A percentile compares a stretch with the other conserved stretches of the same genome.
These are phyloP conservation scores for Atherinosoma microstoma DNA, from an alignment of 2,797 vertebrate species.

Conservation along the genomic window DNA sequence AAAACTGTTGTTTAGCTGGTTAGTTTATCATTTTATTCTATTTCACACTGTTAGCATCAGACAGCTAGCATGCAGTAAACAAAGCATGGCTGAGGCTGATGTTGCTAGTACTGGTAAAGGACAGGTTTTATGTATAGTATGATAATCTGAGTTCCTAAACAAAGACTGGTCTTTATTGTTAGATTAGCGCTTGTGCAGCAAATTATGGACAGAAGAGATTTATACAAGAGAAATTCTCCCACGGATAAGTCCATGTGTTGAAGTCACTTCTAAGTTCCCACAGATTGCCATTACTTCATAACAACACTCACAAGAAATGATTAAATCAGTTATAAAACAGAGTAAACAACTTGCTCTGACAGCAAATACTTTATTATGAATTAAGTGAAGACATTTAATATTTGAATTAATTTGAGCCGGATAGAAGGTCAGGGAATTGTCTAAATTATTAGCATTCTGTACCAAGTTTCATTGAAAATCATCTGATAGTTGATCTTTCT, in stretches of 20 bases:
- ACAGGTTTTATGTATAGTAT: neutral
- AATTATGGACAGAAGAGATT: neutral
- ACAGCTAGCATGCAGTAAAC: neutral
- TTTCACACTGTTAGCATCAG: neutral
- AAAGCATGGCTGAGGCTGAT: neutral
- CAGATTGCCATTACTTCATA: neutral
- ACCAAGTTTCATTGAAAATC: neutral
- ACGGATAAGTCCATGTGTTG: neutral
- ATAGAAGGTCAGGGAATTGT: neutral
- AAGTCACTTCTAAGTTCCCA: neutral
- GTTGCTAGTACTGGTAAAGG: neutral
- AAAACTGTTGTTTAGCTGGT: neutral
- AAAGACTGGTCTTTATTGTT: neutral
- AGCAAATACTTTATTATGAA: neutral
- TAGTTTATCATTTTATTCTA: neutral
- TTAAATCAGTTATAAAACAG: neutral
- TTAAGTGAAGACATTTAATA: neutral
- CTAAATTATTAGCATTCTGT: neutral
- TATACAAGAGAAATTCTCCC: neutral
- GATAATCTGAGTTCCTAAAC: neutral
- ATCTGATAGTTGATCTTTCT: neutral
- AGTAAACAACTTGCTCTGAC: neutral
- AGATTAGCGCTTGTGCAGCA: neutral
- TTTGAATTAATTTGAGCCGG: neutral
- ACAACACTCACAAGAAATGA: neutral